These are phyloP conservation scores for Coryphaenoides rupestris DNA, from an alignment of 2,113 vertebrate species.

Conservation along the genomic window DNA sequence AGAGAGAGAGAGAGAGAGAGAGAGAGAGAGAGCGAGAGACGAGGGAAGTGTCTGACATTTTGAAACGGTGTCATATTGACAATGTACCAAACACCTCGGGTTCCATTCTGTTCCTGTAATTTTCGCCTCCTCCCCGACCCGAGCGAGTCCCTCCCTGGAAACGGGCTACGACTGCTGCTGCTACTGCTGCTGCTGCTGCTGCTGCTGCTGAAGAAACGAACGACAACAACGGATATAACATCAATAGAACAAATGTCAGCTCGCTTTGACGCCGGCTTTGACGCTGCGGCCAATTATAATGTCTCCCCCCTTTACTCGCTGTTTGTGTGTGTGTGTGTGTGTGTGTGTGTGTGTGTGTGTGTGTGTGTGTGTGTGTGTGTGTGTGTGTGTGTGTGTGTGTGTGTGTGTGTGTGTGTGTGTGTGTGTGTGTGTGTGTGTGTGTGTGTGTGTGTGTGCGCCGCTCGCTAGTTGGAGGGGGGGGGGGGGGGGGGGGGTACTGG, in stretches of 20 bases:
- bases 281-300: slow-evolving; percentile 40
- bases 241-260: slow-evolving; percentile 29
- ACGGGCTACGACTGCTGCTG: no score
- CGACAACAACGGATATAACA: slow-evolving; percentile 13
- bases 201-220: not conserved
- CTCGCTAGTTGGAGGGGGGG: no score
- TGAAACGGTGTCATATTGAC: slow-evolving; percentile 33
- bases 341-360: not conserved
- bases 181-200: no score
- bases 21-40: no score
- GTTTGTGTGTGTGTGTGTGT: not conserved
- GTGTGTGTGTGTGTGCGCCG: not conserved
- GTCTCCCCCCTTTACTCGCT: slow-evolving; percentile 25
- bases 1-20: no score
- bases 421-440: no score
- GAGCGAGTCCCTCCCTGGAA: slow-evolving; percentile 15
- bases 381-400: no score
- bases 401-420: no score
- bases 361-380: no score
- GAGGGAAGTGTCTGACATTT: no score
- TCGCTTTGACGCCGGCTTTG: slow-evolving; percentile 17
- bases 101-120: slow-evolving; percentile 33
- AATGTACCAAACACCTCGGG: slow-evolving; percentile 19
- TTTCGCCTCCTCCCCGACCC: slow-evolving; percentile 37
- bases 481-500: no score